A percentile compares a stretch with the other conserved stretches of the same genome.
Conservation (phyloP, 2,797 vertebrate genomes). For the Hippocampus kuda region DNA sequence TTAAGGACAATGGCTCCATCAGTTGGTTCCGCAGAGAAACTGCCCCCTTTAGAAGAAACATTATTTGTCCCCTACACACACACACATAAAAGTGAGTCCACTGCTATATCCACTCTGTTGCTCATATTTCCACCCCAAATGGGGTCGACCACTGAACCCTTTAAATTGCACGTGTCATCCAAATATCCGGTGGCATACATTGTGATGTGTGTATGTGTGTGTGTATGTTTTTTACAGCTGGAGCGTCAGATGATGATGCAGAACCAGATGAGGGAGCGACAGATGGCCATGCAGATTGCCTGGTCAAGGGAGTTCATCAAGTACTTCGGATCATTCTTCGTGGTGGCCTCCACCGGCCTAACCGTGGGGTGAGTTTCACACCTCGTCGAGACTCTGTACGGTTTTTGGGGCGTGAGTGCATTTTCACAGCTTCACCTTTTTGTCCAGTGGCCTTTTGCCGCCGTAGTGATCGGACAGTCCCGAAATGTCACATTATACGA, state of each 20-base stretch:
- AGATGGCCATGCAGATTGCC: slow-evolving; percentile 84
- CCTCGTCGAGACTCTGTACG: background rate
- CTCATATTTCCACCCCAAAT: too few species aligned
- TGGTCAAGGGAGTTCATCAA: slow-evolving; percentile 83
- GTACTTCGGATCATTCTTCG: slow-evolving; percentile 77
- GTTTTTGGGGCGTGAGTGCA: background rate
- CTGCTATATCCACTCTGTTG: too few species aligned
- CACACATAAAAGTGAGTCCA: too few species aligned
- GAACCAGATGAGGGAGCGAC: slow-evolving; percentile 83
- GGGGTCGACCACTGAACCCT: too few species aligned
- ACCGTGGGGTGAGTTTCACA: slow-evolving; percentile 63
- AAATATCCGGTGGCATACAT: background rate
- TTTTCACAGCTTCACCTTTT: background rate
- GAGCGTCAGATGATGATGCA: slow-evolving; percentile 86
- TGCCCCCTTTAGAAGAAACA: too few species aligned
- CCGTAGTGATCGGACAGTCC: background rate
- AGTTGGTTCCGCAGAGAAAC: too few species aligned
- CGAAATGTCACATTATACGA: background rate
- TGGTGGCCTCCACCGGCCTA: slow-evolving; percentile 66
- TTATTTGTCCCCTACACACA: too few species aligned
- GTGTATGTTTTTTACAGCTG: slow-evolving; percentile 57
- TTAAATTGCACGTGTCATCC: background rate
- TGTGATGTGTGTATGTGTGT: background rate
- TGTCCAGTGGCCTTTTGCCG: background rate
- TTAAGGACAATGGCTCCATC: too few species aligned